Evolutionary conservation across 2,888 invertebrate species (phyloP), one percentile per base, ranked within the genome.

Genomic region (Drosophila kanekoi): DNA sequence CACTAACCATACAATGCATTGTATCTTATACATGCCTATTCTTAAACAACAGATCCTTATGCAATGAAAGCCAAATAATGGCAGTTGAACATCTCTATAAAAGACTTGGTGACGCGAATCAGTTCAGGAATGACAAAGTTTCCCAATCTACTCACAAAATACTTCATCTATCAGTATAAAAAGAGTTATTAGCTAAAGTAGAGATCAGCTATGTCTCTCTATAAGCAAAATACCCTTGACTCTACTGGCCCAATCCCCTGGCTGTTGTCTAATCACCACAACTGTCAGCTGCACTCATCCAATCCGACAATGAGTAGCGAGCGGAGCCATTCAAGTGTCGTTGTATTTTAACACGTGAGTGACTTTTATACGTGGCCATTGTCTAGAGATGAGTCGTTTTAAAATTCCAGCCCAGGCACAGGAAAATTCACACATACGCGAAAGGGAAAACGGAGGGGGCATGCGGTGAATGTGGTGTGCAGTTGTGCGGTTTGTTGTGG

Each of bases 321-420:
- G 72, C 62, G 59, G 61, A 62, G 52, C 64, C 62, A 80, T 79
- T 74, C 67, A 74, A 74, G 87, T 80, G 84, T 69, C 76, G 68
- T 76, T 72, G 81, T 83, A 76, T 81, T 73, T 83, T 68, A 83
- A 83, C 82, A 87, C 81, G 81, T 84, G 84, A 82, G 79, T 87
- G 87, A 76, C 79, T 87, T 87, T 81, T 81, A 78, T 76, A 71
- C 66, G 63, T 65, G 66, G 64, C 64, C 76, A 79, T 60, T 70
- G 64, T 72, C 58, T 68, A 37, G 56, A 60, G 64, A 72, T 65
- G 77, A 56, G 43, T 45, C 64, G 77, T 77, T 84, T 79, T 77
- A 85, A 85, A 83, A 83, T 84, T 77, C 85, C 82, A 71, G 62
- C 64, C 72, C 69, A 75, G 77, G 73, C 82, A 63, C 72, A 66